Base-by-base conservation (phyloP, 2,888 invertebrate species). In the Cephus pygmeus region DNA sequence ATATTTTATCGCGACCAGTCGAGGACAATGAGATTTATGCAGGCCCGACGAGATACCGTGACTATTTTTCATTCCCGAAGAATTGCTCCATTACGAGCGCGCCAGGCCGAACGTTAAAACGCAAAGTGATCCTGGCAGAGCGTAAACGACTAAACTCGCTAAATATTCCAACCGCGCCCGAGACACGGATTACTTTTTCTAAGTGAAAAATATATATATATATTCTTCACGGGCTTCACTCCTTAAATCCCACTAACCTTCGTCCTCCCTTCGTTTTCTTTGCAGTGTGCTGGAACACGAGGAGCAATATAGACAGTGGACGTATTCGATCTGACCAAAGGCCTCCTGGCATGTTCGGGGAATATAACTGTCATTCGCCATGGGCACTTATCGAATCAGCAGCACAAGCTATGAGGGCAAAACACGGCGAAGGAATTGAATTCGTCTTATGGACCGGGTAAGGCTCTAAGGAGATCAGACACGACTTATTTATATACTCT, bases 391-490 rank as follows among this genome's bases (percentile, higher is more conserved):
- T 98, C 86, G 96, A 96, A 91, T 97, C 97, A 69, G 97, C 98
- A 11, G 96, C 97, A 79, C 94, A 94, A 88, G 96, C 96, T 84
- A 98, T 98, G 98, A 95, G 95, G 92, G 94, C 95, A 77, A 93
- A 96, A 80, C 96, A 96, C 89, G 95, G 96, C 74, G 96, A 97
- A 91, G 97, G 96, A 90, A 96, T 98, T 80, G 98, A 98, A 92
- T 98, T 98, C 91, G 97, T 98, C 34, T 92, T 98, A 34, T 98
- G 98, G 98, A 98, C 98, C 34, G 98, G 98, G 98, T 97, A 93
- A 93, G 95, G 56, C 23, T 56, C 23, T 23, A 23, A 9, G 9
- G 56, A 56, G 56, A 56, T 6, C 23, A 3, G 92, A 77, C 75
- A 9, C 0, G n/a, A 11, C n/a, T 69, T 73, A 6, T 35, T 35